Evolutionary conservation across 2,797 vertebrate species (phyloP).

Genomic region (Characodon lateralis): DNA sequence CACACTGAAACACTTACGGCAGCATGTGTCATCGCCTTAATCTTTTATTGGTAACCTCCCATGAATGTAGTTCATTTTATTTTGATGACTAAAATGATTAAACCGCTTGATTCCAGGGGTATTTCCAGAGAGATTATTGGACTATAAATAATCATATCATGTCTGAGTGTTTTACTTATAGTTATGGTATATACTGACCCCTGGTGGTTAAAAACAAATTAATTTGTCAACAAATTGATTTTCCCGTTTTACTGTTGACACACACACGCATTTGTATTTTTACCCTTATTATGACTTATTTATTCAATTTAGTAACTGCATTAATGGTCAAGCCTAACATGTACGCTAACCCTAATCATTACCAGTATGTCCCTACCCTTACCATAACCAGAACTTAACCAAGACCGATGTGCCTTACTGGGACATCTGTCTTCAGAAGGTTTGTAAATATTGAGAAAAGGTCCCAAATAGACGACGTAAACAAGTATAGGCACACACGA

Average conservation of each 20-base stretch:
- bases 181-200: constrained; percentile 35
- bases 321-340: no score
- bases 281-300: not conserved
- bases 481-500: no score
- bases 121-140: not conserved
- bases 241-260: no score
- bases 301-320: no score
- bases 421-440: no score
- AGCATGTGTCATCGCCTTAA: constrained; percentile 25
- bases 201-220: constrained; percentile 44
- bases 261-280: not conserved
- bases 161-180: not conserved
- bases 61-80: constrained; percentile 7
- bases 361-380: no score
- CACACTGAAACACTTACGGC: not conserved
- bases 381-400: no score
- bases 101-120: not conserved
- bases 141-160: not conserved
- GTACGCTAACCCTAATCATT: no score
- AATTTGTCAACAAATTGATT: not conserved
- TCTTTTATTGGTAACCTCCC: constrained; percentile 41
- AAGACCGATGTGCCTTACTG: no score
- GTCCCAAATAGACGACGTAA: not conserved
- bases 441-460: not conserved
- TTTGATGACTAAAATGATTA: constrained; percentile 1